Evolutionary conservation across 2,888 invertebrate species (phyloP).

Genomic region (Thymelicus acteon): DNA sequence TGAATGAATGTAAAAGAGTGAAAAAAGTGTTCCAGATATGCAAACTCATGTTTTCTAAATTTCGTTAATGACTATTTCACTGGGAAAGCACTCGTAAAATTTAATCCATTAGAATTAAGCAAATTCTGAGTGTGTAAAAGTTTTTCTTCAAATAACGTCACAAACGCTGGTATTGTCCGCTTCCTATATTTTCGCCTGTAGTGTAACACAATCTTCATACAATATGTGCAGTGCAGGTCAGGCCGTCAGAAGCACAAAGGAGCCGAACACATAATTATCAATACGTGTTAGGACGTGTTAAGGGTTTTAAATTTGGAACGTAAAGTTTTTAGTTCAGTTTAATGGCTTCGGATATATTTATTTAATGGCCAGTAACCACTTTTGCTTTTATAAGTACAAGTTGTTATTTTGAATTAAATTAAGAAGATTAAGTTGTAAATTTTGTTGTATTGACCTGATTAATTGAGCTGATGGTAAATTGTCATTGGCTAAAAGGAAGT

Average conservation of each 20-base stretch:
- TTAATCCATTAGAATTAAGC: too few relatives aligned
- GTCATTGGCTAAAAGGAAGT: too few relatives aligned
- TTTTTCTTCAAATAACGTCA: too few relatives aligned
- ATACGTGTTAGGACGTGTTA: conserved; percentile 48
- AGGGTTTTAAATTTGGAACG: conserved; percentile 53
- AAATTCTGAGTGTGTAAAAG: too few relatives aligned
- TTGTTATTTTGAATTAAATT: conserved; percentile 28
- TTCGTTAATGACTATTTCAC: too few relatives aligned
- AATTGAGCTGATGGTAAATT: too few relatives aligned
- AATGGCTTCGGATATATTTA: conserved; percentile 40
- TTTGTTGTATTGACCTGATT: background rate
- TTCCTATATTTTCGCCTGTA: conserved; percentile 37
- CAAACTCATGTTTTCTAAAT: too few relatives aligned
- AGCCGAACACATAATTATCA: conserved; percentile 56
- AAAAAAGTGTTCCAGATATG: too few relatives aligned
- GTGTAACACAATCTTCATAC: background rate
- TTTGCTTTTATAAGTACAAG: conserved; percentile 25
- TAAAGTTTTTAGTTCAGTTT: conserved; percentile 44
- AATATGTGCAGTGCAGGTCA: conserved; percentile 40
- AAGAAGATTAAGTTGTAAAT: conserved; percentile 25
- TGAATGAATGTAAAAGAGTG: too few relatives aligned
- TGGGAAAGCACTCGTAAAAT: too few relatives aligned
- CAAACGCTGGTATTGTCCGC: too few relatives aligned
- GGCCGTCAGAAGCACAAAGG: conserved; percentile 58
- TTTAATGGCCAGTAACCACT: conserved; percentile 40